These are phyloP conservation scores for Prietella phreatophila DNA, from an alignment of 2,113 vertebrate species.

Conservation along the genomic window DNA sequence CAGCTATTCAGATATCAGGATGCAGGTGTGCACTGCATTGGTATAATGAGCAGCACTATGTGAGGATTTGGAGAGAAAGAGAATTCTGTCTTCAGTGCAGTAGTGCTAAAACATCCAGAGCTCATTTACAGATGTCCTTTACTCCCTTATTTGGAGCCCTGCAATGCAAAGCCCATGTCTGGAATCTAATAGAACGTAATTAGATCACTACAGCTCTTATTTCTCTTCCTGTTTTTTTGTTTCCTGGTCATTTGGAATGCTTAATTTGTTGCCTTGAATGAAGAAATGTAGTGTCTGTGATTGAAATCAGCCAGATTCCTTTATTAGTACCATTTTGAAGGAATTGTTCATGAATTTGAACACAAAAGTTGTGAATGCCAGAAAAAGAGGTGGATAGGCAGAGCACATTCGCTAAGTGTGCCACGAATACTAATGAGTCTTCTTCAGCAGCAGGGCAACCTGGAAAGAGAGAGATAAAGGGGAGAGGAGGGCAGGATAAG, in stretches of 20 bases:
- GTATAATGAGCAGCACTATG: constrained; percentile 27
- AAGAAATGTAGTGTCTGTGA: constrained; percentile 60
- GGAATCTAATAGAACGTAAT: constrained; percentile 54
- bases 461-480: constrained; percentile 33
- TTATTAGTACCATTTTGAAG: constrained; percentile 67
- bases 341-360: constrained; percentile 70
- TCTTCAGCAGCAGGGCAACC: constrained; percentile 30
- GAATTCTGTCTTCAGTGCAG: neutral
- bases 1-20: constrained; percentile 24
- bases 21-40: constrained; percentile 32
- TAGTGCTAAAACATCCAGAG: neutral
- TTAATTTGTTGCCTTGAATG: constrained; percentile 55
- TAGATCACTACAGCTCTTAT: constrained; percentile 56
- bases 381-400: constrained; percentile 61
- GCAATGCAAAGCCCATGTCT: constrained; percentile 44
- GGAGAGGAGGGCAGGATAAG: constrained; percentile 31
- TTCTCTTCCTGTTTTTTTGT: constrained; percentile 52
- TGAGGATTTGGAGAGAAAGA: constrained; percentile 7
- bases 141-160: neutral
- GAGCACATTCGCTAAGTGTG: constrained; percentile 57
- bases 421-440: constrained; percentile 61
- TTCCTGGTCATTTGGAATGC: constrained; percentile 64
- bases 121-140: constrained; percentile 6
- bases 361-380: constrained; percentile 68
- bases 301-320: constrained; percentile 61